These are phyloP conservation scores for Leucopternis melanops DNA, from an alignment of 2,113 vertebrate species.

Conservation along the genomic window DNA sequence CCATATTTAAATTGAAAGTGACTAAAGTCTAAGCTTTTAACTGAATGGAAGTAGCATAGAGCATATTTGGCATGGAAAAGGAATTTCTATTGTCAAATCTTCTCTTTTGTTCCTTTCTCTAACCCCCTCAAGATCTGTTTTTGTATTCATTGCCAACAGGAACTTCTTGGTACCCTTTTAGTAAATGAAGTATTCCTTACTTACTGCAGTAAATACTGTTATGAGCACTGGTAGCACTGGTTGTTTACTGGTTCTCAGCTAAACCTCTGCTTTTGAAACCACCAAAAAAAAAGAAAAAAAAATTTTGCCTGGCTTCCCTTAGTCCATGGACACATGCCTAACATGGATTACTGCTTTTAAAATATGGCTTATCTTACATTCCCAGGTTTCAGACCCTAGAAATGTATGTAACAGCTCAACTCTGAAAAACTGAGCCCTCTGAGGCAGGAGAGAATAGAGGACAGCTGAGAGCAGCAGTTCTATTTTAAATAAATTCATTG, in stretches of 20 bases:
- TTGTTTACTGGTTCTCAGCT: background rate
- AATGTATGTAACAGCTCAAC: background rate
- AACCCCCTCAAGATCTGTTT: background rate
- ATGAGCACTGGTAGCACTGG: background rate
- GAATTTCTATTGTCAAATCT: background rate
- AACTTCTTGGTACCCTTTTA: background rate
- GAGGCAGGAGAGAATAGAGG: background rate
- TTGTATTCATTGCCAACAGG: background rate
- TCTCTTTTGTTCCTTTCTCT: background rate
- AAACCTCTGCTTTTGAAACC: background rate
- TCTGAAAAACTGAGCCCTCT: background rate
- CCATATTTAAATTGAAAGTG: background rate
- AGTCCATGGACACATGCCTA: background rate
- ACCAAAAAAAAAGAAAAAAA: background rate
- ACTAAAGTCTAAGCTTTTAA: background rate
- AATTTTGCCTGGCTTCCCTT: background rate
- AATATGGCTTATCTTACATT: background rate
- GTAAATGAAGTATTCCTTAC: background rate
- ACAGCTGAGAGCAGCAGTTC: background rate
- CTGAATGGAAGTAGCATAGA: background rate
- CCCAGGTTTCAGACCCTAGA: background rate
- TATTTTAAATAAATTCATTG: background rate
- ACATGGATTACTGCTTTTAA: background rate
- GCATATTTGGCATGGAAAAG: background rate
- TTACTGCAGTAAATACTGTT: background rate